Conservation (phyloP, 1,140 invertebrate genomes). For the Euglossa dilemma region DNA sequence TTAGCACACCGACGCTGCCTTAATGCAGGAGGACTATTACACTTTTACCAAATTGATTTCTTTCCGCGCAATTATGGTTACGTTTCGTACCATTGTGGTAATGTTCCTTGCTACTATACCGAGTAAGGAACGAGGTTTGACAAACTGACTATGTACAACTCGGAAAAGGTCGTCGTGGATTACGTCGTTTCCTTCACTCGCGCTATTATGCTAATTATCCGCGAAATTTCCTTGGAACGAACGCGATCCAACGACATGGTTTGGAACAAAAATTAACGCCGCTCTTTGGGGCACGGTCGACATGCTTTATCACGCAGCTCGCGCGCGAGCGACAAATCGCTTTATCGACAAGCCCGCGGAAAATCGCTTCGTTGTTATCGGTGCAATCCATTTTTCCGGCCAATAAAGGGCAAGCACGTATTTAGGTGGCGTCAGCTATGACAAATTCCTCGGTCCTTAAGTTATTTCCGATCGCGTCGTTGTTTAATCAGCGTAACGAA, state of each 20-base stretch:
- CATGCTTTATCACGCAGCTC: background rate
- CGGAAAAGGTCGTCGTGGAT: background rate
- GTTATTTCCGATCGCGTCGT: background rate
- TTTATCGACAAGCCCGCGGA: constrained; percentile 28
- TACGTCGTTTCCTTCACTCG: background rate
- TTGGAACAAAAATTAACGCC: background rate
- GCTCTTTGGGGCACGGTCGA: background rate
- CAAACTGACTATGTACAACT: too few relatives aligned
- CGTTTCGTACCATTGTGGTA: background rate
- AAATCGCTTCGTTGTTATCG: constrained; percentile 30
- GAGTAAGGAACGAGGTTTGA: too few relatives aligned
- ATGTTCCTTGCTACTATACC: background rate
- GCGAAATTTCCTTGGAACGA: background rate
- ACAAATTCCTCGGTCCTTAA: background rate
- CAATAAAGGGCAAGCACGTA: constrained; percentile 23
- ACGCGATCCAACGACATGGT: background rate
- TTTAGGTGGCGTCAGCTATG: background rate
- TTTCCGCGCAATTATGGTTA: background rate
- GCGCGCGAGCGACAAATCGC: constrained; percentile 8
- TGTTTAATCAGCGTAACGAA: background rate
- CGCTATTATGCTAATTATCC: background rate
- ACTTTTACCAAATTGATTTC: background rate
- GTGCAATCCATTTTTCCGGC: constrained; percentile 13
- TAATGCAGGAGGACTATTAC: background rate
- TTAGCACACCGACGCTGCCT: too few relatives aligned